These are phyloP conservation scores for Horisme vitalbata DNA, from an alignment of 2,888 invertebrate species.

Conservation along the genomic window DNA sequence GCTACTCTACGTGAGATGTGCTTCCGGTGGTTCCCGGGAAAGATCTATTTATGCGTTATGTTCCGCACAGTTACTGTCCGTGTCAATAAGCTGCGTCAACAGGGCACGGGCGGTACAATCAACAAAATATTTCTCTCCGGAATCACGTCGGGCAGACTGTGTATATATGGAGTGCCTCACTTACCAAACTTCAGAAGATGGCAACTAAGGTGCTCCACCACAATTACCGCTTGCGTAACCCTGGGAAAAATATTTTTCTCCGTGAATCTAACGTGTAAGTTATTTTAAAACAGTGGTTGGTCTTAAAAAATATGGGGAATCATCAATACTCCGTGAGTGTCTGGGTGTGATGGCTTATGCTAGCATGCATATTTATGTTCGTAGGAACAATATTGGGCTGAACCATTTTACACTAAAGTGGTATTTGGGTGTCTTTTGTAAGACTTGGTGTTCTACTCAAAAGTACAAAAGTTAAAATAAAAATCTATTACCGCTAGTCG, in stretches of 20 bases:
- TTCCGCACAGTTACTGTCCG: conserved; percentile 73
- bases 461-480: conserved; percentile 57
- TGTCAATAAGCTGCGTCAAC: conserved; percentile 69
- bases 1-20: conserved; percentile 75
- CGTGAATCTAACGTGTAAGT: conserved; percentile 83
- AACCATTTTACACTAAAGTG: conserved; percentile 54
- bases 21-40: conserved; percentile 81
- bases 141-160: conserved; percentile 81
- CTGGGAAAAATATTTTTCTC: conserved; percentile 83
- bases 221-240: conserved; percentile 83
- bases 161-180: conserved; percentile 82
- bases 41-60: conserved; percentile 81
- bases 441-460: conserved; percentile 60
- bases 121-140: conserved; percentile 83
- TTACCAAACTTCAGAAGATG: conserved; percentile 83
- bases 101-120: conserved; percentile 78
- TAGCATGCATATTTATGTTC: conserved; percentile 70
- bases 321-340: conserved; percentile 64
- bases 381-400: conserved; percentile 53
- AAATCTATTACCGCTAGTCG: conserved; percentile 72
- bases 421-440: conserved; percentile 51
- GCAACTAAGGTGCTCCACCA: conserved; percentile 83
- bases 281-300: conserved; percentile 73
- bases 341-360: conserved; percentile 66
- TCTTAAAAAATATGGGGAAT: conserved; percentile 59